Percentiles rank a stretch among this genome's conserved stretches.
These are phyloP conservation scores for Cenopis cana DNA, from an alignment of 2,888 invertebrate species.

Conservation along the genomic window DNA sequence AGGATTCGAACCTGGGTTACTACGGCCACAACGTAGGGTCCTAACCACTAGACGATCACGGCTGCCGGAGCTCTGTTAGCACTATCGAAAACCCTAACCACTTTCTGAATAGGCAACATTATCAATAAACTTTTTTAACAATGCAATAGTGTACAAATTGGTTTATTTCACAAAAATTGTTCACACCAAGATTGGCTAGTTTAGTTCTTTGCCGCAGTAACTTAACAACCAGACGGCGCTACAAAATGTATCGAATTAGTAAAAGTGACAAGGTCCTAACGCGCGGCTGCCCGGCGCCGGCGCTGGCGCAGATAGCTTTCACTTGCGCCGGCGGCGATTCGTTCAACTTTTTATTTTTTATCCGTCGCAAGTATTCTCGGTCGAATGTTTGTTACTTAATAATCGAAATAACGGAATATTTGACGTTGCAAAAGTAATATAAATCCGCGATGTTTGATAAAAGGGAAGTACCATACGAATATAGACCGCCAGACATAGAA, in stretches of 20 bases:
- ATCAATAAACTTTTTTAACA: not conserved
- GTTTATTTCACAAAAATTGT: not conserved
- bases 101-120: not conserved
- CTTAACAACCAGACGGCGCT: not conserved
- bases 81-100: conserved; percentile 42
- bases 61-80: conserved; percentile 73
- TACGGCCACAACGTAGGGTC: conserved; percentile 89
- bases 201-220: not conserved
- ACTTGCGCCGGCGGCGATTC: conserved; percentile 8
- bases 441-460: not conserved
- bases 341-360: not conserved
- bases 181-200: too few relatives aligned
- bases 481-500: too few relatives aligned
- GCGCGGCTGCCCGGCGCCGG: too few relatives aligned
- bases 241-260: not conserved
- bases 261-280: not conserved
- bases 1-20: conserved; percentile 87
- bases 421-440: not conserved
- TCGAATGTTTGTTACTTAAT: not conserved
- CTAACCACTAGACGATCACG: conserved; percentile 91
- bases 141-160: not conserved
- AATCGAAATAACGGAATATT: not conserved
- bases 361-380: not conserved
- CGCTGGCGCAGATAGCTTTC: not conserved
- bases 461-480: too few relatives aligned